Evolutionary conservation across 2,113 vertebrate species (phyloP).

Genomic region (Xenopus laevis): DNA sequence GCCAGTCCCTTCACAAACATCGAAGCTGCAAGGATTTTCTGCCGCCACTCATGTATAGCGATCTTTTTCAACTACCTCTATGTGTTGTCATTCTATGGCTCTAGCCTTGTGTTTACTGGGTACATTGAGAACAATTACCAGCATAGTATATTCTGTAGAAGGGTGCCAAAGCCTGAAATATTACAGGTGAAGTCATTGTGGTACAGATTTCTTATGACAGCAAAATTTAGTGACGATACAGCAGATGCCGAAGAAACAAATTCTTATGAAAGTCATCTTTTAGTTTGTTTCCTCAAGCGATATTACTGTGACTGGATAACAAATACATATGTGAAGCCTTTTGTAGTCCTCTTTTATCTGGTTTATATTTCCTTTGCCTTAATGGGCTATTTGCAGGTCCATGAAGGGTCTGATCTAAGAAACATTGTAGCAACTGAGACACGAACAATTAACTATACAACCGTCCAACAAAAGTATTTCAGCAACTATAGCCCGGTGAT

Average conservation of each 20-base stretch:
- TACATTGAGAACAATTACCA: slow-evolving; percentile 97
- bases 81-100: slow-evolving; percentile 95
- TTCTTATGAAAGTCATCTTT: slow-evolving; percentile 89
- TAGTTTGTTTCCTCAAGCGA: slow-evolving; percentile 93
- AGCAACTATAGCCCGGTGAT: slow-evolving; percentile 96
- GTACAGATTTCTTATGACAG: slow-evolving; percentile 95
- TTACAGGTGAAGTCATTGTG: slow-evolving; percentile 91
- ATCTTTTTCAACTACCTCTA: slow-evolving; percentile 96
- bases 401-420: slow-evolving; percentile 93
- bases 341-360: slow-evolving; percentile 97
- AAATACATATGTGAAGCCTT: slow-evolving; percentile 98
- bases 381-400: slow-evolving; percentile 98
- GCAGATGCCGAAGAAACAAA: slow-evolving; percentile 71
- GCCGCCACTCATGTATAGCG: slow-evolving; percentile 88
- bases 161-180: slow-evolving; percentile 89
- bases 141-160: slow-evolving; percentile 94
- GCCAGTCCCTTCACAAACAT: slow-evolving; percentile 98
- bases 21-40: slow-evolving; percentile 97
- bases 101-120: slow-evolving; percentile 95
- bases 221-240: slow-evolving; percentile 87
- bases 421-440: slow-evolving; percentile 94
- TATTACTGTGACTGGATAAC: slow-evolving; percentile 99
- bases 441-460: slow-evolving; percentile 87
- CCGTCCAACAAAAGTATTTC: slow-evolving; percentile 94
- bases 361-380: slow-evolving; percentile 98